Percentiles rank a stretch among this genome's conserved stretches.
Evolutionary conservation across 1,140 invertebrate genomes (phyloP).

Genomic region (Cydia splendana): DNA sequence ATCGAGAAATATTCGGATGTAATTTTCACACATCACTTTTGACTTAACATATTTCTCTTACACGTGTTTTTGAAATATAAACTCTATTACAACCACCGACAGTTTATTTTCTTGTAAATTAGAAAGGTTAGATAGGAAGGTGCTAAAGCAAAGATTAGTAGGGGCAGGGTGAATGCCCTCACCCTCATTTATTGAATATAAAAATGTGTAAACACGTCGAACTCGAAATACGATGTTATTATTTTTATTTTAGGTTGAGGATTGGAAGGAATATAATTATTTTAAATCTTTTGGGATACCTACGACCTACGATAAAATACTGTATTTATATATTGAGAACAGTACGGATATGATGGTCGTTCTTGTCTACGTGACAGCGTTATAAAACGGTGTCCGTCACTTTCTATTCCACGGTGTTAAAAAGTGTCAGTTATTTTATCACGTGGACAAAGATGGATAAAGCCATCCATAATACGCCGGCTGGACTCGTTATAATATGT

Average conservation of each 20-base stretch:
- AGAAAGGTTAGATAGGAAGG: neutral
- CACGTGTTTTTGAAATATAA: neutral
- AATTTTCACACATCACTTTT: neutral
- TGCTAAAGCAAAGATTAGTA: neutral
- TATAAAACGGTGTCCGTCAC: too few species aligned
- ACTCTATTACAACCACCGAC: neutral
- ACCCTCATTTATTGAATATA: slow-evolving; percentile 8
- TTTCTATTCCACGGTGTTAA: too few species aligned
- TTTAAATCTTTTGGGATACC: neutral
- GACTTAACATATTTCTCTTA: neutral
- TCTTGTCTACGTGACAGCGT: too few species aligned
- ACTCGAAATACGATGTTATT: neutral
- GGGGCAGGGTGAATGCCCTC: neutral
- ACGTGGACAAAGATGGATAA: too few species aligned
- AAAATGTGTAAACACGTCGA: neutral
- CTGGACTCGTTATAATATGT: too few species aligned
- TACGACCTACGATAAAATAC: too few species aligned
- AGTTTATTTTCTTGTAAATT: neutral
- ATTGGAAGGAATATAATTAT: neutral
- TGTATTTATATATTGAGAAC: too few species aligned
- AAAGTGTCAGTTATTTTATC: too few species aligned
- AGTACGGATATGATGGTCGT: too few species aligned
- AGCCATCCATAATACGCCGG: too few species aligned
- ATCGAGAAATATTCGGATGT: neutral
- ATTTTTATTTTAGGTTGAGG: neutral